Conservation (phyloP, 2,797 vertebrate genomes). For the Linurgus olivaceus region DNA sequence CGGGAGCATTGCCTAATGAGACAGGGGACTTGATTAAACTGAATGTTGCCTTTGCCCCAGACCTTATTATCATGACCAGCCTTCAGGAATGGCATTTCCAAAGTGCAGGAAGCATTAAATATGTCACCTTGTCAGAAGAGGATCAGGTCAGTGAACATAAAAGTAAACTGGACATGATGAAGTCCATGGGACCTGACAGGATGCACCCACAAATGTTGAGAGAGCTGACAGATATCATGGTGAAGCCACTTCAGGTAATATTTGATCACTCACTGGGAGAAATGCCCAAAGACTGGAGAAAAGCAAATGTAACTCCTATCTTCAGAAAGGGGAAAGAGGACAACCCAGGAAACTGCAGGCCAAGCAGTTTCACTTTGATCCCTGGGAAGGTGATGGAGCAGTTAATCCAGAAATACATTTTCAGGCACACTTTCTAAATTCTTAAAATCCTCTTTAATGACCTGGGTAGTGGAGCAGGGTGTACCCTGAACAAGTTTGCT, state of each 20-base stretch:
- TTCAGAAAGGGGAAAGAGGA: not conserved
- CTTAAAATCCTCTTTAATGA: not conserved
- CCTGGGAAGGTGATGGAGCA: not conserved
- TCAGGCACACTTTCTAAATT: not conserved
- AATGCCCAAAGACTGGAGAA: not conserved
- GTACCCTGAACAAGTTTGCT: not conserved
- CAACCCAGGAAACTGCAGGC: not conserved
- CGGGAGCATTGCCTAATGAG: accelerated
- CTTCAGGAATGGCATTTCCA: not conserved
- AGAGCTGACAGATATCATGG: not conserved
- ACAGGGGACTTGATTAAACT: not conserved
- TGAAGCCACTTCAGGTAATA: not conserved
- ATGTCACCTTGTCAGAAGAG: not conserved
- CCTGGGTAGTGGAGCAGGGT: not conserved
- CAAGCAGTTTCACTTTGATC: not conserved
- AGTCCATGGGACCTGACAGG: not conserved
- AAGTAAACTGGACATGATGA: not conserved
- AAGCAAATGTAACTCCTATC: not conserved
- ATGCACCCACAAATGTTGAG: not conserved
- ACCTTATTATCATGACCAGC: not conserved
- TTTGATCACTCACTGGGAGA: not conserved
- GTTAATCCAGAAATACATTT: not conserved
- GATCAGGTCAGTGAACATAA: not conserved
- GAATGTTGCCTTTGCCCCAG: not conserved
- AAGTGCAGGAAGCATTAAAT: not conserved